A percentile compares a stretch with the other conserved stretches of the same genome.
Conservation (phyloP, 35 echinoderm and acorn worm species). For the Apostichopus californicus region DNA sequence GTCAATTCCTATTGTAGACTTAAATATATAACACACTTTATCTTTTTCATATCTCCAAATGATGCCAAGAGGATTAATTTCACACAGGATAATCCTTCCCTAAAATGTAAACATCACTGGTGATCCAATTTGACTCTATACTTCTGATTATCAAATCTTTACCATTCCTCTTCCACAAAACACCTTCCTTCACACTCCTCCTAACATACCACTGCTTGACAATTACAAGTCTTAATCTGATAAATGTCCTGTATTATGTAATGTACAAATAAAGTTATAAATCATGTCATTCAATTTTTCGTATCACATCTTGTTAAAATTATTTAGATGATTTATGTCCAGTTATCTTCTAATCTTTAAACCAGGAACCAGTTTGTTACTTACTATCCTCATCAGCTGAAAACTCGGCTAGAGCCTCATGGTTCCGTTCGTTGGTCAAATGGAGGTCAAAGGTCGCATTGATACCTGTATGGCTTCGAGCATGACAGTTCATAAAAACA, state of each 20-base stretch:
- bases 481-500: background rate
- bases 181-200: too few relatives aligned
- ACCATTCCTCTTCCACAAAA: too few relatives aligned
- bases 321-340: background rate
- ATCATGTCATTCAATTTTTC: background rate
- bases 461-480: background rate
- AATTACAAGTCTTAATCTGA: background rate
- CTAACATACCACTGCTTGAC: background rate
- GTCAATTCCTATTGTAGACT: background rate
- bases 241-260: too few relatives aligned
- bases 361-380: background rate
- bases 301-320: background rate
- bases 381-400: constrained; percentile 39
- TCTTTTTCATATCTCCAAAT: too few relatives aligned
- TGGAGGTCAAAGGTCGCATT: constrained; percentile 6
- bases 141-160: too few relatives aligned
- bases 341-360: background rate
- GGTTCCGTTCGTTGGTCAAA: background rate
- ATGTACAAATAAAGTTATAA: background rate
- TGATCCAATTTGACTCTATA: too few relatives aligned
- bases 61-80: too few relatives aligned
- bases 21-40: background rate
- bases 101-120: too few relatives aligned
- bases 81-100: too few relatives aligned
- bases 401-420: background rate